These are phyloP conservation scores for Pinctada fucata DNA, from an alignment of 2,888 invertebrate species.

Conservation along the genomic window DNA sequence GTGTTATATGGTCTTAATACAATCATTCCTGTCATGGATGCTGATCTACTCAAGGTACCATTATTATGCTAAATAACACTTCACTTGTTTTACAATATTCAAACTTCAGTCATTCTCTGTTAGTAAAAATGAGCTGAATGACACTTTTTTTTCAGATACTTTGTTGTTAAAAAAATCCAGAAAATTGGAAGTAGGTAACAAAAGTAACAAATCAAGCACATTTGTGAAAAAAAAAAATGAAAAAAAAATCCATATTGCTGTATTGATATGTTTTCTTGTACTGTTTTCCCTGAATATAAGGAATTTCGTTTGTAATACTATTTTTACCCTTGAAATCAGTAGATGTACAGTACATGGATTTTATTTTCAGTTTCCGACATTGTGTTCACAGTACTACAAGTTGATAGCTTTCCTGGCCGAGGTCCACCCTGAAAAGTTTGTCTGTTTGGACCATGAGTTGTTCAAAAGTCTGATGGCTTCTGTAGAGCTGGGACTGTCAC, in stretches of 20 bases:
- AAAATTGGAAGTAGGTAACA: background rate
- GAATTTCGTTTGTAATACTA: too few relatives aligned
- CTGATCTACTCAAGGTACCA: conserved; percentile 81
- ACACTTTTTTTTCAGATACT: too few relatives aligned
- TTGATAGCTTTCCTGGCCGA: conserved; percentile 84
- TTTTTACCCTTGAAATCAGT: too few relatives aligned
- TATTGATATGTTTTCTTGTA: background rate
- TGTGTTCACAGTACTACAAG: conserved; percentile 83
- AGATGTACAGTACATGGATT: background rate
- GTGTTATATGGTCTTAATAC: conserved; percentile 84
- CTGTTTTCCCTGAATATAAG: too few relatives aligned
- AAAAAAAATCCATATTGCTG: background rate
- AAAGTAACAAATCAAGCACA: background rate
- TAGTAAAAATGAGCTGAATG: too few relatives aligned
- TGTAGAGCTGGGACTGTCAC: conserved; percentile 70
- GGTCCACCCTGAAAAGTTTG: conserved; percentile 82
- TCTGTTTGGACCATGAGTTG: conserved; percentile 70
- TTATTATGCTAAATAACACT: too few relatives aligned
- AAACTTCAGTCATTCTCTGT: too few relatives aligned
- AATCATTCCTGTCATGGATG: conserved; percentile 85
- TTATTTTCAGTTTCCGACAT: conserved; percentile 81
- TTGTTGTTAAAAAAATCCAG: background rate
- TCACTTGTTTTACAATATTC: too few relatives aligned
- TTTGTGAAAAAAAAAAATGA: background rate
- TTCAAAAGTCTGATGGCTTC: conserved; percentile 73